Evolutionary conservation across 2,888 invertebrate genomes (phyloP), one percentile per base, ranked within the genome.

Genomic region (Netelia inedita): DNA sequence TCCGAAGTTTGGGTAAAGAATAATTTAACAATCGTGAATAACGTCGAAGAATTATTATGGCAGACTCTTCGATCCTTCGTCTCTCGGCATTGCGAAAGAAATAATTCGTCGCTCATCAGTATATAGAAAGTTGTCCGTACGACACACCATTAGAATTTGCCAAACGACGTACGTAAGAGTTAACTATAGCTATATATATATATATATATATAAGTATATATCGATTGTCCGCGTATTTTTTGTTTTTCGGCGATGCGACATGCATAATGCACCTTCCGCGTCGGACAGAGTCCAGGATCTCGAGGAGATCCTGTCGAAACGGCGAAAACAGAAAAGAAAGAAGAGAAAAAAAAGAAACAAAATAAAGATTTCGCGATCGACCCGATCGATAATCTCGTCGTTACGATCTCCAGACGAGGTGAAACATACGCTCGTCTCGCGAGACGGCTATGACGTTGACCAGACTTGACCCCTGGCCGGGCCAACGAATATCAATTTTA

Each of bases 321-420:
- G 14, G 23, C n/a, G 43, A 53, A 57, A 72, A 66, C 46, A 50
- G 23, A 65, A 57, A 57, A 35, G 16, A 85, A 76, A 50, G 35
- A 35, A 35, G 6, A 6, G 1, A 35, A 35, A 35, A 35, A 35
- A 35, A 35, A 35, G 8, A 35, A 35, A 35, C 8, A 35, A 35
- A 35, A 35, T 35, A 35, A 35, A 35, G 35, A 35, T 35, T 68
- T 66, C 43, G 63, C 83, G 68, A 83, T 78, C 82, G 72, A 76
- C 68, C 71, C 82, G 81, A 66, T 72, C 79, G 65, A 69, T 76
- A 76, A 87, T 87, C 86, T 65, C 55, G 53, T 65, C 76, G 63
- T 46, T 55, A 66, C 83, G 87, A 91, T 91, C 91, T 91, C 90
- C 89, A 91, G 91, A 82, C 85, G 85, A 81, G 79, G 73, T 74